Conservation (phyloP, 2,113 vertebrate species). For the Erythrocercus mccallii region DNA sequence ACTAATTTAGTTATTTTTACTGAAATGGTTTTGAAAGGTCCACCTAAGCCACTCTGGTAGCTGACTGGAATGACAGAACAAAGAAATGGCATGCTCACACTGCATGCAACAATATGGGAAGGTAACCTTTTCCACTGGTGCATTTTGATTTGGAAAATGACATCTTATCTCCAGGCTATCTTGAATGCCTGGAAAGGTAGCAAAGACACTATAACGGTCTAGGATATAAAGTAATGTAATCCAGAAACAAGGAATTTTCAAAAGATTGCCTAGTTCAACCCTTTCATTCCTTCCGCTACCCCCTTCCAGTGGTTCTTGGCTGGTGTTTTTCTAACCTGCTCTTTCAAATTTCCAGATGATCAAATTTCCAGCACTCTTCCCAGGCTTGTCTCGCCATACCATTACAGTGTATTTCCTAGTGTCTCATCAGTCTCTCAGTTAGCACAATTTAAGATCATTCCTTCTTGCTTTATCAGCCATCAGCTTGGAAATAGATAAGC, state of each 20-base stretch:
- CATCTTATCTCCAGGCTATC: not conserved
- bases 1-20: not conserved
- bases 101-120: rapidly evolving
- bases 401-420: not conserved
- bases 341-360: not conserved
- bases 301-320: not conserved
- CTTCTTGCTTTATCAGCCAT: not conserved
- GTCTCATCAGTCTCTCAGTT: not conserved
- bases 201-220: not conserved
- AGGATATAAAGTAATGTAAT: not conserved
- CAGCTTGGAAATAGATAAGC: not conserved
- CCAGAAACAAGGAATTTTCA: not conserved
- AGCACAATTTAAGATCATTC: not conserved
- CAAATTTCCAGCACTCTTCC: not conserved
- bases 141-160: not conserved
- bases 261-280: not conserved
- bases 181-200: not conserved
- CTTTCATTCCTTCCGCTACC: not conserved
- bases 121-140: not conserved
- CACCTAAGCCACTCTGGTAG: not conserved
- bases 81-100: not conserved
- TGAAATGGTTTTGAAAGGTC: not conserved
- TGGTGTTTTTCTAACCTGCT: not conserved
- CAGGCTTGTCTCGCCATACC: not conserved
- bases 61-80: not conserved